A percentile compares a stretch with the other conserved stretches of the same genome.
phyloP scores from a whole-genome alignment of 2,113 vertebrate species.

The Formicarius rufipectus region DNA sequence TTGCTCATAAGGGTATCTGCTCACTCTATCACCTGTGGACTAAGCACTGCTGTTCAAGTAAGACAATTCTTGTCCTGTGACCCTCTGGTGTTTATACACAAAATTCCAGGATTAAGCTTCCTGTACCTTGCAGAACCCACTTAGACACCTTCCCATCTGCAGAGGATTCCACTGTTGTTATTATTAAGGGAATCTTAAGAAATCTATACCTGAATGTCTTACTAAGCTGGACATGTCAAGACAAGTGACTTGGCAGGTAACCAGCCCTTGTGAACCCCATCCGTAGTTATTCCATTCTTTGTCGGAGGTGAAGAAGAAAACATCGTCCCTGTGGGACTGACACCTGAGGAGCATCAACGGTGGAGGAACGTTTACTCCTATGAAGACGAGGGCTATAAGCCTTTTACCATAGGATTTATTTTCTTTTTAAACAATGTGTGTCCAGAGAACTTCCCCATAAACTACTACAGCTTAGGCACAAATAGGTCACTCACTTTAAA shows the following conservation, averaged over 20 bases:
- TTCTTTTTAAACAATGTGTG: too few species aligned
- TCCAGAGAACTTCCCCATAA: not conserved
- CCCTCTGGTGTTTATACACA: not conserved
- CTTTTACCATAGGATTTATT: too few species aligned
- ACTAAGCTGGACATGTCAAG: not conserved
- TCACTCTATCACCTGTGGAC: fast-evolving
- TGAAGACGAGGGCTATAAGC: too few species aligned
- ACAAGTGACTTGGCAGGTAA: not conserved
- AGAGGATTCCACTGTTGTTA: not conserved
- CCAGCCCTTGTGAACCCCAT: not conserved
- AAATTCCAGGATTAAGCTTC: not conserved
- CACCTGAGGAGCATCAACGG: too few species aligned
- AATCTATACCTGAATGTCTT: not conserved
- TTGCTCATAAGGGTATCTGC: not conserved
- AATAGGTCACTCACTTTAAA: not conserved
- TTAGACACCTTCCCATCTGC: fast-evolving
- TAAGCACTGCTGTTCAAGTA: not conserved
- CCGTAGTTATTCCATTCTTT: not conserved
- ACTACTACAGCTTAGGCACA: not conserved
- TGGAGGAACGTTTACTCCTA: too few species aligned
- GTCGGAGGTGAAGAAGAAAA: too few species aligned
- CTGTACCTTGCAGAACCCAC: not conserved
- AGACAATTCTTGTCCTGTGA: not conserved
- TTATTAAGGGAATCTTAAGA: not conserved
- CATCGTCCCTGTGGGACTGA: too few species aligned